These are phyloP conservation scores for Cynoglossus semilaevis DNA, from an alignment of 2,113 vertebrate species.

Conservation along the genomic window DNA sequence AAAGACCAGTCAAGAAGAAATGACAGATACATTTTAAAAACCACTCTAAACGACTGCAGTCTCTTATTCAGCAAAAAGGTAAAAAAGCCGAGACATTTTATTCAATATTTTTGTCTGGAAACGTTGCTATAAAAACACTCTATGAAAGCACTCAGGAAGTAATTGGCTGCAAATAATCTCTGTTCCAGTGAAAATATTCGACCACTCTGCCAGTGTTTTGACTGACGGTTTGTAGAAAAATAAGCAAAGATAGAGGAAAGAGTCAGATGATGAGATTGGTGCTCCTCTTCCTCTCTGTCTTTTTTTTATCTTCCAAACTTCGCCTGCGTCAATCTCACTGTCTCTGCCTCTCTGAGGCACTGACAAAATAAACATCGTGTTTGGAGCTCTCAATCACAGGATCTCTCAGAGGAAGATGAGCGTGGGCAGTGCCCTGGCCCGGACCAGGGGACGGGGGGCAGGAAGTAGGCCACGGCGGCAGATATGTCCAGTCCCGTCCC, in stretches of 20 bases:
- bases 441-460: constrained; percentile 37
- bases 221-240: constrained; percentile 25
- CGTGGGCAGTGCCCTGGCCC: constrained; percentile 61
- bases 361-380: constrained; percentile 68
- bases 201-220: constrained; percentile 36
- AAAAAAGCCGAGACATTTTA: no score
- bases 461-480: constrained; percentile 62
- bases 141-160: no score
- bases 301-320: constrained; percentile 37
- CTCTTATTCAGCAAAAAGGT: no score
- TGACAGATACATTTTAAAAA: no score
- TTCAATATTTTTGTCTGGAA: no score
- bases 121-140: no score
- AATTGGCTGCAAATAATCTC: no score
- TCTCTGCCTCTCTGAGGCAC: constrained; percentile 43
- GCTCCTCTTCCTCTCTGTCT: constrained; percentile 31
- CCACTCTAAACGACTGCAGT: no score
- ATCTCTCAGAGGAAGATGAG: constrained; percentile 70
- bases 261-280: constrained; percentile 33
- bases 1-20: no score
- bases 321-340: constrained; percentile 29
- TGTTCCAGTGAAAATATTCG: constrained; percentile 22
- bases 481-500: constrained; percentile 56
- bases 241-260: constrained; percentile 19
- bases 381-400: constrained; percentile 68